phyloP scores from a whole-genome alignment of 1,140 invertebrate genomes.

The Hirudo medicinalis region DNA sequence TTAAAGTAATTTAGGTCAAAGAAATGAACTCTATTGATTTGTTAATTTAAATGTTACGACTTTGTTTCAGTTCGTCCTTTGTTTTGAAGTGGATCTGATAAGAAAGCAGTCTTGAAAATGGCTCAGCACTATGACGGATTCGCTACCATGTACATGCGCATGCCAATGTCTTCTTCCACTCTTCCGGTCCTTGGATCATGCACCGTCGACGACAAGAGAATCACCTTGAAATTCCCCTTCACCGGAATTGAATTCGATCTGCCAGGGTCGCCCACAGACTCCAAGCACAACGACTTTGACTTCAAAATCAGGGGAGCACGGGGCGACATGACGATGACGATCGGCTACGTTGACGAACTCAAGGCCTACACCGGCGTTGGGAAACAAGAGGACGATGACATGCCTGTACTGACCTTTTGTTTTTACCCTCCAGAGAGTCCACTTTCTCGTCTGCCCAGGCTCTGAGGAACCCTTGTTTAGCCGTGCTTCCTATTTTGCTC shows the following conservation, averaged over 20 bases:
- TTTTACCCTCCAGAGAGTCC: constrained; percentile 23
- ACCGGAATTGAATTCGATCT: constrained; percentile 25
- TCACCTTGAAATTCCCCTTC: constrained; percentile 24
- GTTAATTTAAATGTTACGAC: no score
- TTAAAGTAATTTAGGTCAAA: no score
- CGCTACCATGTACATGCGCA: constrained; percentile 25
- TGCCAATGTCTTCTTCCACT: constrained; percentile 24
- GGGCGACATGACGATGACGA: constrained; percentile 25
- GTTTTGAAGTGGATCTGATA: no score
- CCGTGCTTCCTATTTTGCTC: not conserved
- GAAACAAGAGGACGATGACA: constrained; percentile 23
- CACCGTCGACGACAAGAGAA: constrained; percentile 21
- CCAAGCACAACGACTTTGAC: constrained; percentile 22
- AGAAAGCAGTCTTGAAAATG: no score
- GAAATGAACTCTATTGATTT: no score
- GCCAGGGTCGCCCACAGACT: constrained; percentile 19
- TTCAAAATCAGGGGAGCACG: constrained; percentile 23
- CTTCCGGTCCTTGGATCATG: constrained; percentile 22
- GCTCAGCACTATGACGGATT: constrained; percentile 17
- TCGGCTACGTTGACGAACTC: constrained; percentile 20
- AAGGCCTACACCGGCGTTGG: constrained; percentile 22
- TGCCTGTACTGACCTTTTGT: constrained; percentile 21
- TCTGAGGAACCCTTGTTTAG: constrained; percentile 2
- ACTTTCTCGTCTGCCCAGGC: constrained; percentile 21
- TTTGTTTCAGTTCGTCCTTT: no score